Evolutionary conservation across 1,140 invertebrate species (phyloP).

Genomic region (Telenomus remus): DNA sequence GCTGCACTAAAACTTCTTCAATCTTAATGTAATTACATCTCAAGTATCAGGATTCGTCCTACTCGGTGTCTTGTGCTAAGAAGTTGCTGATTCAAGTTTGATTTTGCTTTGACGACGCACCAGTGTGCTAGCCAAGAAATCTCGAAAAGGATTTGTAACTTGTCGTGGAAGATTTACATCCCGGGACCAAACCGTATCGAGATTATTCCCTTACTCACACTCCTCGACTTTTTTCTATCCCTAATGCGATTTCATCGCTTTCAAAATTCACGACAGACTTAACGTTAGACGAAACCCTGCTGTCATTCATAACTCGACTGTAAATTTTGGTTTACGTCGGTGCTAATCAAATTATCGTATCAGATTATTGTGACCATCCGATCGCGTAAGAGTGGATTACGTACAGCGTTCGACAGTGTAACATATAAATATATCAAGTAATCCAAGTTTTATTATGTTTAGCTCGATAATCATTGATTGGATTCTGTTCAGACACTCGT

Average conservation of each 20-base stretch:
- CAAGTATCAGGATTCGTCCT: conserved; percentile 31
- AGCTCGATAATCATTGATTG: conserved; percentile 10
- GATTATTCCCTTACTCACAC: conserved; percentile 33
- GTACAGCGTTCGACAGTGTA: conserved; percentile 44
- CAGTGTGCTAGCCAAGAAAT: conserved; percentile 49
- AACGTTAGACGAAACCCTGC: conserved; percentile 53
- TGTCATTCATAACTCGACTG: conserved; percentile 54
- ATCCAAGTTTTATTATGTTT: conserved; percentile 56
- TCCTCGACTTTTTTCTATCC: conserved; percentile 39
- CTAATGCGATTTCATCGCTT: conserved; percentile 59
- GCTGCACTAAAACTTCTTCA: conserved; percentile 14
- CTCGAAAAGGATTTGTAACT: conserved; percentile 63
- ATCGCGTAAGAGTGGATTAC: conserved; percentile 54
- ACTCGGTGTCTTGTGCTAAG: conserved; percentile 13
- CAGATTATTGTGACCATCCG: conserved; percentile 47
- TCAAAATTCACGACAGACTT: conserved; percentile 58
- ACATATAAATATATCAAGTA: conserved; percentile 47
- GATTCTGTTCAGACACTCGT: conserved; percentile 7
- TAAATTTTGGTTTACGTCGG: conserved; percentile 52
- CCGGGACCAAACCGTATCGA: conserved; percentile 45
- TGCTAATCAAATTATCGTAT: conserved; percentile 56
- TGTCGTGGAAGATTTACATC: conserved; percentile 62
- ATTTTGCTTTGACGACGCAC: conserved; percentile 34
- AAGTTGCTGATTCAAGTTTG: conserved; percentile 43
- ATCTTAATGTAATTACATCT: conserved; percentile 31